Base-by-base conservation (phyloP, 1,140 invertebrate species). In the Cryptotermes secundus region DNA sequence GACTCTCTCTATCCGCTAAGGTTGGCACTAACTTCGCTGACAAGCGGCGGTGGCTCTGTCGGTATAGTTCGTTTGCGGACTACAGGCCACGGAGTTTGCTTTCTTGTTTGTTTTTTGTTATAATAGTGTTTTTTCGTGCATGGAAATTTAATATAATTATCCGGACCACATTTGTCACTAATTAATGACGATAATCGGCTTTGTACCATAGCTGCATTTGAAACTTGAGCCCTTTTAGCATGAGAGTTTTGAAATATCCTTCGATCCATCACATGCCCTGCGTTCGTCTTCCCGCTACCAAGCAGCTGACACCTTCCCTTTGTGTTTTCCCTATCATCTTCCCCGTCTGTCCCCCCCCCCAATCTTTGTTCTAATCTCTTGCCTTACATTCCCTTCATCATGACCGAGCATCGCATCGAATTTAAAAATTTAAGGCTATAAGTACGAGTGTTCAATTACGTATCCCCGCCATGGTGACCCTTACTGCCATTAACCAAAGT, bases 241-340 rank as follows among this genome's bases (percentile, higher is more conserved):
- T 72, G 26, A n/a, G 31, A 10, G 31, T 26, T n/a, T 31, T 72
- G 1, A 72, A 72, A 72, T 72, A 72, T 72, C 59, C 59, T 72
- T 72, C 59, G 59, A 72, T 72, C 59, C 59, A 72, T 72, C 59
- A 72, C 59, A 72, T 31, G 26, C 26, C 26, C 3, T 72, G 31
- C 4, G 59, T 72, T n/a, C 31, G 59, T 72, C 59, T 72, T n/a
- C 31, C 59, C 22, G 45, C n/a, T 7, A 9, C 26, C 26, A 31
- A 72, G 59, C 59, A 72, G 59, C 59, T 72, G 59, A 72, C 59
- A 72, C 59, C 59, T 72, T 72, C 59, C 59, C 59, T 72, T 72
- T 72, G 59, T 72, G n/a, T 72, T 72, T 59, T 31, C 59, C 59
- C 26, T 31, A 72, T 31, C 59, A 14, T 49, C 6, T 16, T n/a